These are phyloP conservation scores for Cyanoliseus patagonus DNA, from an alignment of 2,113 vertebrate genomes.

Conservation along the genomic window DNA sequence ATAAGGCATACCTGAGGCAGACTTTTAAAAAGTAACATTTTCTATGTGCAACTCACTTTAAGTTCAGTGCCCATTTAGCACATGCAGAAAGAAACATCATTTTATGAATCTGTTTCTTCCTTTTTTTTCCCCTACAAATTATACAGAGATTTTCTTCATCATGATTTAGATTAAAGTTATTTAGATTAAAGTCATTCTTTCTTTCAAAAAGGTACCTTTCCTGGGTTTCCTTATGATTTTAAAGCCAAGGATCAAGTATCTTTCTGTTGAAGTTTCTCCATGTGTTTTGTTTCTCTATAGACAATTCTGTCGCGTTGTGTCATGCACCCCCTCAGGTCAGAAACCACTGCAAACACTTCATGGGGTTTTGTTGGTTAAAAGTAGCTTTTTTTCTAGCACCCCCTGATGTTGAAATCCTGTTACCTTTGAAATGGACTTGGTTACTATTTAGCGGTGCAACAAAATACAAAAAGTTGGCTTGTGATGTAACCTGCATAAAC, in stretches of 20 bases:
- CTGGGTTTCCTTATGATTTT: background rate
- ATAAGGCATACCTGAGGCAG: background rate
- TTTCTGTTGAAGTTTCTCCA: background rate
- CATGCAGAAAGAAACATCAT: background rate
- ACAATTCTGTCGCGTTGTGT: rapidly evolving
- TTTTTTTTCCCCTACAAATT: background rate
- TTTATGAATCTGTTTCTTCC: background rate
- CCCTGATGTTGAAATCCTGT: background rate
- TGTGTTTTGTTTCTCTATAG: background rate
- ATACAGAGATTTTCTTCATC: background rate
- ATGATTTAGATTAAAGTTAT: background rate
- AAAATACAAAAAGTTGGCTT: background rate
- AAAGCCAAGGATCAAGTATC: background rate
- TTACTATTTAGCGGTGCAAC: background rate
- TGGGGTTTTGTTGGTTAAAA: background rate
- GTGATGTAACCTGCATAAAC: background rate
- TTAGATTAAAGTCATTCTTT: background rate
- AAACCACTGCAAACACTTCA: background rate
- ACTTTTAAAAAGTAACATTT: background rate
- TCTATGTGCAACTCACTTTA: background rate
- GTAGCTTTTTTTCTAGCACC: background rate
- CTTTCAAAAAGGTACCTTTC: background rate
- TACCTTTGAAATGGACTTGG: background rate
- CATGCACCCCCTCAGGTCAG: background rate
- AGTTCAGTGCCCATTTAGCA: background rate